Percentiles rank a stretch among this genome's conserved stretches.
Evolutionary conservation across 2,797 vertebrate species (phyloP).

Genomic region (Myoxocephalus aenaeus): DNA sequence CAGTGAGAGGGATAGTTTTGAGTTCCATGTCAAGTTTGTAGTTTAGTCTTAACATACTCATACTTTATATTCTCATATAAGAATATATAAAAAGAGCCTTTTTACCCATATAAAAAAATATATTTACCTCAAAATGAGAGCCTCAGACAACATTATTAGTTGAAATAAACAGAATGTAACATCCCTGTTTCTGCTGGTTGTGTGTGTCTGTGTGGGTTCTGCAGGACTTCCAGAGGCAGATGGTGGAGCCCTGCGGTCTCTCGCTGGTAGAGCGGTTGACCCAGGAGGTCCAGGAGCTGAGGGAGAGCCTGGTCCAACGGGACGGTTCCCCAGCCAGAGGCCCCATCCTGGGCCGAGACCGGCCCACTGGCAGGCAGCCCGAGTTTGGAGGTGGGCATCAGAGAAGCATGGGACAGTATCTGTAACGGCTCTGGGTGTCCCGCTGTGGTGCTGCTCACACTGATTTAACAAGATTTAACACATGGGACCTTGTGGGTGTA

Average conservation of each 20-base stretch:
- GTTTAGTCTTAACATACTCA: not conserved
- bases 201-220: constrained; percentile 20
- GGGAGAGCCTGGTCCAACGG: constrained; percentile 81
- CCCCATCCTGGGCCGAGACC: constrained; percentile 84
- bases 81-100: too few relatives aligned
- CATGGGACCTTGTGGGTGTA: not conserved
- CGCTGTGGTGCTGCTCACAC: constrained; percentile 14
- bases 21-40: not conserved
- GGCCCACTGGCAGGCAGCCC: constrained; percentile 69
- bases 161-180: not conserved
- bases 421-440: constrained; percentile 76
- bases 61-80: not conserved
- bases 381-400: constrained; percentile 95
- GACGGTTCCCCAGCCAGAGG: constrained; percentile 79
- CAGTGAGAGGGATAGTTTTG: constrained; percentile 15
- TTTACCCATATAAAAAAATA: not conserved
- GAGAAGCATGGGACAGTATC: constrained; percentile 87
- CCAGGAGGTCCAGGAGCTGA: constrained; percentile 88
- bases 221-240: constrained; percentile 90
- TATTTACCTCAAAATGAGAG: not conserved
- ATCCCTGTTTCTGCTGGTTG: not conserved
- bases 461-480: not conserved
- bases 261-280: constrained; percentile 88
- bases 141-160: not conserved
- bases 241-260: constrained; percentile 88